Evolutionary conservation across 2,888 invertebrate genomes (phyloP), one percentile per base, ranked within the genome.

Genomic region (Noctua comes): DNA sequence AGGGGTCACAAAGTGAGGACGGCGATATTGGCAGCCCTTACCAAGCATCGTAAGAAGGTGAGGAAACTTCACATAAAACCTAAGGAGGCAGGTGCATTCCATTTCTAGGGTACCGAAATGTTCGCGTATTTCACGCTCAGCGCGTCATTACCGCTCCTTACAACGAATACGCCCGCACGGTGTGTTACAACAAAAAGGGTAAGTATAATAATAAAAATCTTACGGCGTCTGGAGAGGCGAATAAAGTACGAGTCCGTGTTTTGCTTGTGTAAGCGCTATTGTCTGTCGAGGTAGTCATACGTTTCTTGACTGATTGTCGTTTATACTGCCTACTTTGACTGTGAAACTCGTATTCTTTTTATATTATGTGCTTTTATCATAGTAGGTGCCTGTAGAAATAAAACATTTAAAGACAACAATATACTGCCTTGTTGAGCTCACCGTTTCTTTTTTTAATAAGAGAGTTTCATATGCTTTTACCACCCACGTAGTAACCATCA

Each of bases 21-120:
- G 94, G 93, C 94, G 93, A 95, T 96, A 96, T 96, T 95, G 96
- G 95, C 94, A 93, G 95, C 94, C 96, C 95, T 95, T 94, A 93
- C 94, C 93, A 91, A 91, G 94, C 92, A 91, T 92, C 93, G 93
- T 94, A 93, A 94, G 96, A 95, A 96, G 96, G 96, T 96, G 96
- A 95, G 95, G 94, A 95, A 96, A 96, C 93, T 95, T 95, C 95
- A 93, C 96, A 96, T 96, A 96, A 96, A 96, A 96, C 96, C 93
- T 96, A 95, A 96, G 95, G 96, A 96, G 95, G 95, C 96, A 96
- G 96, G 96, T 96, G 96, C 96, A 96, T 96, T 95, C 96, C 96
- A 96, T 96, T 96, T 95, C 93, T 92, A 93, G 93, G 95, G 95
- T 92, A 93, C 93, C 95, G 91, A 94, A 96, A 96, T 95, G 96